Evolutionary conservation across 2,888 invertebrate species (phyloP), one percentile per base, ranked within the genome.

Genomic region (Chouioia cunea): DNA sequence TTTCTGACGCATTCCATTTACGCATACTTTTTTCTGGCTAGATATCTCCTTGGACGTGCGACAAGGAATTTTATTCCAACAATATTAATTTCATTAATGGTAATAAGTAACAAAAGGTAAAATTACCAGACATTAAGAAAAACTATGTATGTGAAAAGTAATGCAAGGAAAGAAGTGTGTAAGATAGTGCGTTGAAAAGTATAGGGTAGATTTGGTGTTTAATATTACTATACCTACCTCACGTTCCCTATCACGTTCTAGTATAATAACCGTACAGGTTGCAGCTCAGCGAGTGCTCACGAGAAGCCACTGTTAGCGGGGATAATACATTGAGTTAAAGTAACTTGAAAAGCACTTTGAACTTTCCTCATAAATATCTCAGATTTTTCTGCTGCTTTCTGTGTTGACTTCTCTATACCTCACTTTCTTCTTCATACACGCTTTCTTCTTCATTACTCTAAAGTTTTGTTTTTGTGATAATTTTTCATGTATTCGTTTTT

Each of bases 291-390:
- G 54, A 36, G 48, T 47, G 15, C 47, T 46, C 43, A 53, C 23
- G 47, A 44, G 22, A 50, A 50, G 56, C 56, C 46, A 50, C 60
- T 62, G 71, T 57, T 66, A 62, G 62, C 70, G 22, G 60, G 70
- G 65, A 74, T 77, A 77, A 79, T 79, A 77, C 76, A 79, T 79
- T 76, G 76, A 76, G 77, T 78, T 79, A 78, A 79, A 79, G 76
- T 79, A 75, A 74, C 76, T 79, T 73, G 76, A 77, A 77, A 77
- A 78, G 76, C 77, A 77, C 79, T 79, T 77, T 75, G 68, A 77
- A 77, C 79, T 79, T 79, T 53, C 70, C 74, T 73, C 75, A 79
- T 79, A 79, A 79, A 79, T 77, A 78, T 75, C 57, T 62, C 60
- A 66, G 71, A 62, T 65, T 74, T 71, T 68, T 73, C 65, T 66